Conservation (phyloP, 64 coral and sea anemone species). For the Pocillopora verrucosa region DNA sequence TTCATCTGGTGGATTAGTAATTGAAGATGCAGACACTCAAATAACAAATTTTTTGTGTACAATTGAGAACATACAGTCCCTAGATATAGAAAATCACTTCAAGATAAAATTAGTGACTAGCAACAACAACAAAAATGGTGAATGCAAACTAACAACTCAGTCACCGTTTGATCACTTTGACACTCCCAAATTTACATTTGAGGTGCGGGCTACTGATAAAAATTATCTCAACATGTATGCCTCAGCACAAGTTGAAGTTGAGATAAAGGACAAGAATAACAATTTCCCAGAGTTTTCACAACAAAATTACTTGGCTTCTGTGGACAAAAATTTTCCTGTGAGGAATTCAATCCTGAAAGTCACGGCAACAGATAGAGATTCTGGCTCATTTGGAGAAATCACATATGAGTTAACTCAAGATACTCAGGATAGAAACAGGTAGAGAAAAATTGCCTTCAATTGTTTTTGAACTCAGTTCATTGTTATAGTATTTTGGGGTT, state of each 20-base stretch:
- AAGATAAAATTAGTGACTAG: background rate
- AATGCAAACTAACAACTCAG: slow-evolving; percentile 25
- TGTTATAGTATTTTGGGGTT: background rate
- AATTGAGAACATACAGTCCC: slow-evolving; percentile 43
- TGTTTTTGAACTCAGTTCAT: background rate
- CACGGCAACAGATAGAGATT: slow-evolving; percentile 47
- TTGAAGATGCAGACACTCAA: slow-evolving; percentile 34
- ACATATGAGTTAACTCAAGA: slow-evolving; percentile 31
- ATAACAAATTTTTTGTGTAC: slow-evolving; percentile 42
- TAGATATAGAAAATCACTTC: slow-evolving; percentile 17
- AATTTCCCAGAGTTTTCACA: slow-evolving; percentile 69
- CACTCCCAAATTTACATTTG: slow-evolving; percentile 40
- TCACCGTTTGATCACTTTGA: slow-evolving; percentile 25
- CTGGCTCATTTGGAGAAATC: slow-evolving; percentile 55
- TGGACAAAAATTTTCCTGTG: slow-evolving; percentile 43
- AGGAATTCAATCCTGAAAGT: slow-evolving; percentile 51
- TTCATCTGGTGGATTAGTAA: slow-evolving; percentile 8
- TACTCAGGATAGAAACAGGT: slow-evolving; percentile 43
- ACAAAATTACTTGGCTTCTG: slow-evolving; percentile 54
- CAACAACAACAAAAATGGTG: background rate
- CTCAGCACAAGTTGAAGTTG: slow-evolving; percentile 48
- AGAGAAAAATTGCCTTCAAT: background rate
- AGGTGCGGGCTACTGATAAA: slow-evolving; percentile 81
- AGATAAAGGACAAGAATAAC: slow-evolving; percentile 62
- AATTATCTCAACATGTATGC: slow-evolving; percentile 77